These are phyloP conservation scores for Hafferia zeledoni DNA, from an alignment of 2,797 vertebrate genomes.

Conservation along the genomic window DNA sequence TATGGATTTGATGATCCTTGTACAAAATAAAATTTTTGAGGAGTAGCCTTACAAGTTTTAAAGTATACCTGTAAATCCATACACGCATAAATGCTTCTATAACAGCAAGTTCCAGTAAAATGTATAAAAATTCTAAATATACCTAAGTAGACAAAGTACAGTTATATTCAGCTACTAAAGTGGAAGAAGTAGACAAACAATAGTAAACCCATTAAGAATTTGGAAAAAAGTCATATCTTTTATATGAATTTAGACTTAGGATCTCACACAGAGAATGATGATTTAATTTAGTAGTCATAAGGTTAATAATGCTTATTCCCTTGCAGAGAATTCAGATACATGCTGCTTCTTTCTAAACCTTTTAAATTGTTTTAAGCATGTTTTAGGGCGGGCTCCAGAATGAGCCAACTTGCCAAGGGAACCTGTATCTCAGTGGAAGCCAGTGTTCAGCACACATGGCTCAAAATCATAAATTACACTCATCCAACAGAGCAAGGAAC, in stretches of 20 bases:
- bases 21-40: neutral
- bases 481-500: neutral
- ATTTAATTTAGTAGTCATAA: neutral
- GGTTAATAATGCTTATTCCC: neutral
- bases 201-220: neutral
- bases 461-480: neutral
- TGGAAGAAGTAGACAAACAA: neutral
- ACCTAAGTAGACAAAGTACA: neutral
- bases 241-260: neutral
- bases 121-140: neutral
- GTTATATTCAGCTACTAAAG: neutral
- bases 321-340: neutral
- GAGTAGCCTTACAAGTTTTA: neutral
- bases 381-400: neutral
- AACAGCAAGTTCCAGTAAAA: neutral
- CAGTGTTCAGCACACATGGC: neutral
- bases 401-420: neutral
- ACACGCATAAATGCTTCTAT: neutral
- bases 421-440: neutral
- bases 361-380: neutral
- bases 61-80: neutral
- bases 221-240: neutral
- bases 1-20: neutral
- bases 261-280: neutral
- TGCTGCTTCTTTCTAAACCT: neutral